Percentiles rank a stretch among this genome's conserved stretches.
phyloP scores from a whole-genome alignment of 2,888 invertebrate genomes.

The Apomyelois bistriatella region DNA sequence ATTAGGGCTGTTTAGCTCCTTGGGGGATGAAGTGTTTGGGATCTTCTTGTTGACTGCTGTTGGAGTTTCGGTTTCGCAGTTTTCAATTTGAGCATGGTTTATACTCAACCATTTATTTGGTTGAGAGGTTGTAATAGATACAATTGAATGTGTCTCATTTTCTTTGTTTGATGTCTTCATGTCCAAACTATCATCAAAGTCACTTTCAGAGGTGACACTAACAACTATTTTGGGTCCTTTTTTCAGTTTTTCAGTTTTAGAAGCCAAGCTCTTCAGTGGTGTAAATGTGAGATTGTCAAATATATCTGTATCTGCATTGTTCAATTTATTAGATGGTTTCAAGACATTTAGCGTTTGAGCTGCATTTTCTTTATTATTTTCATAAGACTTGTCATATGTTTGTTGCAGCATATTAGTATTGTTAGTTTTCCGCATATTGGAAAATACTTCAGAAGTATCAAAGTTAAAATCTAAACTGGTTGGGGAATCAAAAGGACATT shows the following conservation, averaged over 20 bases:
- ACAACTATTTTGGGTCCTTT: constrained; percentile 60
- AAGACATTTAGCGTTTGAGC: constrained; percentile 42
- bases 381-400: constrained; percentile 56
- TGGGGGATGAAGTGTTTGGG: constrained; percentile 71
- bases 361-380: constrained; percentile 23
- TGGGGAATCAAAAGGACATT: constrained; percentile 64
- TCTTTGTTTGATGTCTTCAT: constrained; percentile 50
- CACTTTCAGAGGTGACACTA: constrained; percentile 61
- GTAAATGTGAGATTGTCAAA: constrained; percentile 70
- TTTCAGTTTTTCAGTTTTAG: constrained; percentile 53
- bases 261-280: constrained; percentile 48
- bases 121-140: constrained; percentile 52
- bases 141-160: constrained; percentile 59
- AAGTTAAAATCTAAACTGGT: constrained; percentile 52
- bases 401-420: constrained; percentile 39
- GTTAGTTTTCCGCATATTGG: constrained; percentile 46
- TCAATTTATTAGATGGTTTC: constrained; percentile 51
- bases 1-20: constrained; percentile 66
- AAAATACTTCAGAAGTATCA: constrained; percentile 65
- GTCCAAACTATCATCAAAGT: constrained; percentile 61
- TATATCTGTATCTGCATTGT: constrained; percentile 44
- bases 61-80: constrained; percentile 41
- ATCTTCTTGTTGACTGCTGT: constrained; percentile 52
- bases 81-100: constrained; percentile 39
- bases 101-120: constrained; percentile 52